Percentiles rank a stretch among this genome's conserved stretches.
Conservation (phyloP, 2,113 vertebrate genomes). For the Engystomops pustulosus region DNA sequence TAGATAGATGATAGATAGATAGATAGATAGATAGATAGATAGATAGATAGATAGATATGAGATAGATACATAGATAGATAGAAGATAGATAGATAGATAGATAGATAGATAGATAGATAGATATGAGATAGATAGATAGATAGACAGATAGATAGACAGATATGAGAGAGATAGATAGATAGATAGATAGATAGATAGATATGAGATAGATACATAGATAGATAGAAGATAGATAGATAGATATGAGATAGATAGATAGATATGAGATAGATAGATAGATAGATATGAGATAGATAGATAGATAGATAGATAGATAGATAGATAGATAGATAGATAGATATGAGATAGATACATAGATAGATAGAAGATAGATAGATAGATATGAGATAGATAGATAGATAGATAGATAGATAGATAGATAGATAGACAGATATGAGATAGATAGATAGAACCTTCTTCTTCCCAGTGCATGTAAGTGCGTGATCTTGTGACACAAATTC, state of each 20-base stretch:
- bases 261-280: neutral
- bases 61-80: neutral
- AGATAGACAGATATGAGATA: neutral
- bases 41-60: neutral
- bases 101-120: slow-evolving; percentile 13
- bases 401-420: slow-evolving; percentile 11
- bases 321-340: slow-evolving; percentile 7
- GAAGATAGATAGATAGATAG: neutral
- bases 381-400: neutral
- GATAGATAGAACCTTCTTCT: too few species aligned
- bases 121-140: neutral
- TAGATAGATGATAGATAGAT: neutral
- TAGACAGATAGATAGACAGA: neutral
- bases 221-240: neutral
- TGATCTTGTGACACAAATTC: too few species aligned
- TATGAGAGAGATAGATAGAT: too few species aligned
- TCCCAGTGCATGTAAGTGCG: too few species aligned
- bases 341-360: neutral
- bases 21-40: neutral
- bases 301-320: slow-evolving; percentile 4
- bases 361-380: slow-evolving; percentile 5
- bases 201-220: too few species aligned
- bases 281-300: neutral
- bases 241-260: neutral
- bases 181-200: too few species aligned